Conservation (phyloP, 2,888 invertebrate species). For the Drosophila glabriapex region DNA sequence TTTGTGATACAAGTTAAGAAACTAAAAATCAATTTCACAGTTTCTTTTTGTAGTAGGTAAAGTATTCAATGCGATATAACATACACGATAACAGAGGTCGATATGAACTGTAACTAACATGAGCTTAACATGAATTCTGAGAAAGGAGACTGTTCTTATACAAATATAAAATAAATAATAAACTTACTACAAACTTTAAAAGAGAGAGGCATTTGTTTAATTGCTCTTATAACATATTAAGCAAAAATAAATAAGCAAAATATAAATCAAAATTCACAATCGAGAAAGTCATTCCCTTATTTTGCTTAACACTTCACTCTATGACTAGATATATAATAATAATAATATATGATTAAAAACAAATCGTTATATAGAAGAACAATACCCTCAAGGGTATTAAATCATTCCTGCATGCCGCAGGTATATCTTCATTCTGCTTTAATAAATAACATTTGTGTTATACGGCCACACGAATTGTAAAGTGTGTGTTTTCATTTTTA, state of each 20-base stretch:
- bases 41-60: background rate
- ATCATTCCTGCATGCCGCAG: background rate
- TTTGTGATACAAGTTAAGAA: background rate
- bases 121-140: background rate
- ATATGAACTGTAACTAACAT: background rate
- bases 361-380: background rate
- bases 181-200: background rate
- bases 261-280: background rate
- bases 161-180: background rate
- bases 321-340: background rate
- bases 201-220: background rate
- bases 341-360: background rate
- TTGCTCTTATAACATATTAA: background rate
- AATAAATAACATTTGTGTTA: slow-evolving; percentile 52
- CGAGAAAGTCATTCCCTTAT: background rate
- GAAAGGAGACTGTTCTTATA: background rate
- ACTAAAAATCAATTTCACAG: background rate
- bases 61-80: background rate
- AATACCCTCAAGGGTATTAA: slow-evolving; percentile 5
- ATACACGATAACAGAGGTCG: background rate
- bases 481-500: slow-evolving; percentile 24
- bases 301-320: background rate
- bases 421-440: slow-evolving; percentile 2
- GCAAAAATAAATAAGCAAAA: background rate
- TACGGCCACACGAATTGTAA: slow-evolving; percentile 26